Base-by-base conservation (phyloP, 2,888 invertebrate species). In the Heliconius cydno region DNA sequence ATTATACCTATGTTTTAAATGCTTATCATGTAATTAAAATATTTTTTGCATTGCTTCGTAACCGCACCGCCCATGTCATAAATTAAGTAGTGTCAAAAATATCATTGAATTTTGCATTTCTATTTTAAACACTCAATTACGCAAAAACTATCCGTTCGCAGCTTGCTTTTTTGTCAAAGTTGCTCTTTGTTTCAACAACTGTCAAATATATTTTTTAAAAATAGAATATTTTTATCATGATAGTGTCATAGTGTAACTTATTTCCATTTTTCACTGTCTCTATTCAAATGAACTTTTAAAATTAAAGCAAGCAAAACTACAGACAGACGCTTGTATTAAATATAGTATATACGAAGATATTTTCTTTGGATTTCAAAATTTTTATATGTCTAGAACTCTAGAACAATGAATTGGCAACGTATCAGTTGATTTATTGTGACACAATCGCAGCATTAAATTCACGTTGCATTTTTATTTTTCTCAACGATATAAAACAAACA, bases 401-500 rank as follows among this genome's bases (percentile, higher is more conserved):
- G 68, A 41, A 70, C 41, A 70, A 41, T 70, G 13, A 70, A 70
- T 70, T 70, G 68, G 68, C 68, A 38, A 41, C 68, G 68, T 70
- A 70, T 25, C 68, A 41, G 68, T 70, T 70, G 68, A 70, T 70
- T 70, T 70, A 70, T 70, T 70, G 41, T 25, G 68, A 70, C 68
- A 70, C 68, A 70, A 70, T 70, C 68, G 68, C 68, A 41, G 41
- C 41, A 70, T 70, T 70, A 70, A 25, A 41, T 70, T 70, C 25
- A n/a, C 68, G 41, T 70, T 25, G 68, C n/a, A n/a, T 25, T 41
- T 68, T 38, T 41, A 67, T 68, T 13, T n/a, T n/a, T 68, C 6
- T 41, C 22, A 25, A 25, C 38, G n/a, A 38, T 25, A n/a, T 68
- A 25, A 41, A 41, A 25, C 13, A 70, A 76, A 41, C 22, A 57